Conservation (phyloP, 2,888 invertebrate genomes). For the Sphaeridia pumilis region DNA sequence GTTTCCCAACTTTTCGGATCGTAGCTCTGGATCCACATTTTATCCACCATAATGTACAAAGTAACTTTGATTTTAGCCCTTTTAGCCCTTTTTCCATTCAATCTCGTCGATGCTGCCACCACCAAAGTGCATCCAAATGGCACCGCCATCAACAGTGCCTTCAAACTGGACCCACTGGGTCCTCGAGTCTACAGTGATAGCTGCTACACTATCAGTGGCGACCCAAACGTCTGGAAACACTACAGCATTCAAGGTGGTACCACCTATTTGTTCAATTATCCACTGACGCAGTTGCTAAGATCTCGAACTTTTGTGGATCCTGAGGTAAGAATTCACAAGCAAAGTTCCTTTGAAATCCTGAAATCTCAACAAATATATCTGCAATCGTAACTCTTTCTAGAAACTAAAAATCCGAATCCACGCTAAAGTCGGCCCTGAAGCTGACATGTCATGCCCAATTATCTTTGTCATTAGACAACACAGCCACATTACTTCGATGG, state of each 20-base stretch:
- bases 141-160: no score
- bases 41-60: no score
- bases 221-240: neutral
- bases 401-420: slow-evolving; percentile 25
- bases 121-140: no score
- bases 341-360: neutral
- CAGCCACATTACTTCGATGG: slow-evolving; percentile 9
- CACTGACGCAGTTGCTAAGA: neutral
- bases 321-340: neutral
- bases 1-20: no score
- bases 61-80: no score
- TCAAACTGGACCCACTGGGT: no score
- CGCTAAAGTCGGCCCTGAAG: slow-evolving; percentile 3
- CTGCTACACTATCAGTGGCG: neutral
- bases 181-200: neutral
- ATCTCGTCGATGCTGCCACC: no score
- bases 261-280: neutral
- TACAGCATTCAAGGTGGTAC: neutral
- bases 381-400: slow-evolving; percentile 7
- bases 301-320: neutral
- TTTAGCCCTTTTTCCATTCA: no score
- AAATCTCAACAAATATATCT: neutral
- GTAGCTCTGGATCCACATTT: no score
- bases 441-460: slow-evolving; percentile 12
- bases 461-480: slow-evolving; percentile 17